Evolutionary conservation across 2,888 invertebrate species (phyloP).

Genomic region (Epinotia nisella): DNA sequence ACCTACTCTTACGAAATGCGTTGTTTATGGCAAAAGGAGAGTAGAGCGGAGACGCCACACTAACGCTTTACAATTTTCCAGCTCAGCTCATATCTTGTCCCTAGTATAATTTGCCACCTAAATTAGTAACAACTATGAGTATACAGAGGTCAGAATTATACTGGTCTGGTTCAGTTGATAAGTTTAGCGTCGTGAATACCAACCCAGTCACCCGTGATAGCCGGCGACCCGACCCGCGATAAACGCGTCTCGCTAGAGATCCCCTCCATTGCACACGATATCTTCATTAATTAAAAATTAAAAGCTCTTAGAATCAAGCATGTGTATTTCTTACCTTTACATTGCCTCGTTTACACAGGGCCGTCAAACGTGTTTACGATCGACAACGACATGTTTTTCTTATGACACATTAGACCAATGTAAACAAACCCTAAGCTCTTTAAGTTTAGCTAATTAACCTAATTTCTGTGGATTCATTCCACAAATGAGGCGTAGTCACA

Average conservation of each 20-base stretch:
- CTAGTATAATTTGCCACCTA: not conserved
- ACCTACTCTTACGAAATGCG: slow-evolving; percentile 13
- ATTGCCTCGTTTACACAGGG: not conserved
- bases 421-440: not conserved
- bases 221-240: slow-evolving; percentile 44
- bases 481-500: too few relatives aligned
- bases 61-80: not conserved
- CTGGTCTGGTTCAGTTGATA: not conserved
- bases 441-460: slow-evolving; percentile 1
- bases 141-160: not conserved
- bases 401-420: not conserved
- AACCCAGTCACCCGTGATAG: slow-evolving; percentile 43
- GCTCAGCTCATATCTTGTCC: not conserved
- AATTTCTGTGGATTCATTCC: not conserved
- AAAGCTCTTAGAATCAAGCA: not conserved
- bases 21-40: slow-evolving; percentile 35
- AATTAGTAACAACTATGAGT: not conserved
- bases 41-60: slow-evolving; percentile 38
- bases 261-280: slow-evolving; percentile 13
- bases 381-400: not conserved
- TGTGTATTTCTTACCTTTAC: not conserved
- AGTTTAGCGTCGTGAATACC: not conserved
- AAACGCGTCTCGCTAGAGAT: slow-evolving; percentile 33
- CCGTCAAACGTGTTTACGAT: too few relatives aligned
- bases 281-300: slow-evolving; percentile 29